Evolutionary conservation across 2,888 invertebrate genomes (phyloP), one percentile per base, ranked within the genome.

Genomic region (Phorcus lineatus): DNA sequence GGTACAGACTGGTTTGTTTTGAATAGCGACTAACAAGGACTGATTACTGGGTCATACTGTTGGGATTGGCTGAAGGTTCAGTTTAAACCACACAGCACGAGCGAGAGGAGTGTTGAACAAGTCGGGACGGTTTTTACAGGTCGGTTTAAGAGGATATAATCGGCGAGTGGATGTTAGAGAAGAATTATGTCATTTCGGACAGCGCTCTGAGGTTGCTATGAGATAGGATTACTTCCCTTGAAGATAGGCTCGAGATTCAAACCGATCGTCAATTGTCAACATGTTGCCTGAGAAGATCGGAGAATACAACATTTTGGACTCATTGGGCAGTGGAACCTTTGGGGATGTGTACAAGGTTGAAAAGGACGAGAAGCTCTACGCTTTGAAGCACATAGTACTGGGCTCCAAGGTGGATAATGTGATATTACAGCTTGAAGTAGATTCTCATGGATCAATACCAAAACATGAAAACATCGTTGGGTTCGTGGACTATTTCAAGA

Each of bases 261-360:
- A 24, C 22, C 9, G 19, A 28, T 28, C 22, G 13, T 24, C 24
- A 16, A 24, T 24, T 62, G 28, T 28, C 24, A 24, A 4, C 62
- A 62, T 62, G 62, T 62, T 28, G 24, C 62, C 62, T 24, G 62
- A 62, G 16, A 24, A 28, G 16, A 62, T 62, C 17, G 62, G 62
- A 28, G 62, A 62, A 16, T 62, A 62, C 28, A 62, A 62, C 3
- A 62, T 62, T 17, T n/a, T 62, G 2, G 24, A 24, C 28, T 28
- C 62, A 11, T 28, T 62, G 4, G 62, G 62, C 13, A 62, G 28
- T 4, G 62, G 62, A 13, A 22, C 62, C 28, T 62, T 62, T 11
- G 62, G 62, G 17, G 62, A 62, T 62, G 62, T 62, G 62, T 62
- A 62, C 24, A 62, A 24, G n/a, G 62, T 62, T 13, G 62, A 62